Evolutionary conservation across 1,140 invertebrate genomes (phyloP).

Genomic region (Ceratina japonica): DNA sequence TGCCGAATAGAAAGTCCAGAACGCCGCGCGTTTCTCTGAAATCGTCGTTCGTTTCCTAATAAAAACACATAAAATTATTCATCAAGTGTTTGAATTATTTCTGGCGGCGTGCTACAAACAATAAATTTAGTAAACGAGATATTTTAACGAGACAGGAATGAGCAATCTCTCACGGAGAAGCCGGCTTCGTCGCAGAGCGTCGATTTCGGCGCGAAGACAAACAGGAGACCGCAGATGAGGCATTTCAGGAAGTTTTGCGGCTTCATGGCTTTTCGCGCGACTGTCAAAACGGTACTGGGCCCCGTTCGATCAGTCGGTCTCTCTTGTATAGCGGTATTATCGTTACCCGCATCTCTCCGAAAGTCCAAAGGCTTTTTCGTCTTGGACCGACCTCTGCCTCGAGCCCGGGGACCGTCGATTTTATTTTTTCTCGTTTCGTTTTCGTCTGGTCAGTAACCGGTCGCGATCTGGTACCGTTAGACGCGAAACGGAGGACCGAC

Average conservation of each 20-base stretch:
- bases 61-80: neutral
- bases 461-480: conserved; percentile 44
- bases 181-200: conserved; percentile 12
- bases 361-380: conserved; percentile 21
- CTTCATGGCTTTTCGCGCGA: conserved; percentile 71
- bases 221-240: conserved; percentile 61
- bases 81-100: no score
- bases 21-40: conserved; percentile 63
- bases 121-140: no score
- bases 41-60: conserved; percentile 16
- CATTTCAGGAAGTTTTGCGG: conserved; percentile 68
- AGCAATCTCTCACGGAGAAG: conserved; percentile 30
- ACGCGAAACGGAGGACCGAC: neutral
- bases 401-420: conserved; percentile 3
- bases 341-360: conserved; percentile 61
- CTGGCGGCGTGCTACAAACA: no score
- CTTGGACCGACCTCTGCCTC: neutral
- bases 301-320: conserved; percentile 50
- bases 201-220: conserved; percentile 21
- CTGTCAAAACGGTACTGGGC: conserved; percentile 49
- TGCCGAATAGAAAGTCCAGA: conserved; percentile 68
- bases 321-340: conserved; percentile 65
- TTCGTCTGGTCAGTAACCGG: conserved; percentile 26
- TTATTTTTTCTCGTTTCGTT: conserved; percentile 29
- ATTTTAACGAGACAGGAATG: neutral